Percentiles rank a stretch among this genome's conserved stretches.
These are phyloP conservation scores for Invenusta paracnida DNA, from an alignment of 2,888 invertebrate species.

Conservation along the genomic window DNA sequence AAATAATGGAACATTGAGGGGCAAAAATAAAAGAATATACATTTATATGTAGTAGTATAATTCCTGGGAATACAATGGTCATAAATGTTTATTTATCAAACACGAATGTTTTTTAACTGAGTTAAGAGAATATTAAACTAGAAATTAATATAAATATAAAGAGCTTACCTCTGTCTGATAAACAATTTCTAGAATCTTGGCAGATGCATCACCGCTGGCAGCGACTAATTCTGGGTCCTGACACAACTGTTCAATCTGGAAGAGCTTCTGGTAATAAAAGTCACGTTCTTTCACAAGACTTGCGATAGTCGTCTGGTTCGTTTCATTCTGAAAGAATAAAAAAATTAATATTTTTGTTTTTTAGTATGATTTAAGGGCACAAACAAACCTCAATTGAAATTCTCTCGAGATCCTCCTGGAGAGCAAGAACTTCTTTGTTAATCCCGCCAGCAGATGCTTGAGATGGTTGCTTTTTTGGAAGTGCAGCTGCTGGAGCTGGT, in stretches of 20 bases:
- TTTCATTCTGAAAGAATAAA: constrained; percentile 68
- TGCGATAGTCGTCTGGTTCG: constrained; percentile 78
- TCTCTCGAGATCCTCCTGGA: background rate
- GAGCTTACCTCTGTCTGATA: background rate
- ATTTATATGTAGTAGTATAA: too few relatives aligned
- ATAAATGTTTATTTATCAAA: too few relatives aligned
- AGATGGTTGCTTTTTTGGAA: background rate
- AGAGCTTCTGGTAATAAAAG: constrained; percentile 95
- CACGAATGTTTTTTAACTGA: too few relatives aligned
- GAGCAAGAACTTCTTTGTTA: background rate
- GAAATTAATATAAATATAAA: background rate
- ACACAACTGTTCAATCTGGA: constrained; percentile 96
- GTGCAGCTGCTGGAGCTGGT: background rate
- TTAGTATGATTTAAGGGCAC: too few relatives aligned
- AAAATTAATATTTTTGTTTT: too few relatives aligned
- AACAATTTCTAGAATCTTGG: background rate
- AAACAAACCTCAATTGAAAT: background rate
- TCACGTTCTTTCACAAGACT: constrained; percentile 95
- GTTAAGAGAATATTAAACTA: background rate
- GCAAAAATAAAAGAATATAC: background rate
- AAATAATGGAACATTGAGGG: too few relatives aligned
- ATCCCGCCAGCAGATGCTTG: background rate
- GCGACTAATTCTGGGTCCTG: constrained; percentile 67
- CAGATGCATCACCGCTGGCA: background rate
- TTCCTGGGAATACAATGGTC: too few relatives aligned